Evolutionary conservation across 2,113 vertebrate genomes (phyloP).

Genomic region (Petaurus breviceps): DNA sequence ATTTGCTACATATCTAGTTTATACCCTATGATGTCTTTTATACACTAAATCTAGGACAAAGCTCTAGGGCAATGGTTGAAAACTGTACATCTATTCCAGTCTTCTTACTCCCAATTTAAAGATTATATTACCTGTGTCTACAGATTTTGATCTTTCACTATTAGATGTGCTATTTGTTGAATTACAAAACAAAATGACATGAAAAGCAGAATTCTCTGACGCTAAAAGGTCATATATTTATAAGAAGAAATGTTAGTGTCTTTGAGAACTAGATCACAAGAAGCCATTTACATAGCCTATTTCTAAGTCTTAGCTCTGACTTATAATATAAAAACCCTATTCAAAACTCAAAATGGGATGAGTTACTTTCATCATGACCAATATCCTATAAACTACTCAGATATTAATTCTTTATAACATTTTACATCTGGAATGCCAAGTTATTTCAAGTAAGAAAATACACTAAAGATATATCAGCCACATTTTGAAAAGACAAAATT

Average conservation of each 20-base stretch:
- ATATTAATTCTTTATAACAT: conserved; percentile 12
- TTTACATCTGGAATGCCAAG: background rate
- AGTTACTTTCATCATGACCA: background rate
- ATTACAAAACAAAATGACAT: background rate
- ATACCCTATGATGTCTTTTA: background rate
- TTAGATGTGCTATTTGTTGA: background rate
- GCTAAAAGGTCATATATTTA: background rate
- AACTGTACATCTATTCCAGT: background rate
- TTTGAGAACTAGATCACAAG: background rate
- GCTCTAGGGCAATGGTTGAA: background rate
- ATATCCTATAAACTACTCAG: conserved; percentile 23
- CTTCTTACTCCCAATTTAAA: background rate
- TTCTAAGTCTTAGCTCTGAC: background rate
- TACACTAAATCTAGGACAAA: background rate
- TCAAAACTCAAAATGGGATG: background rate
- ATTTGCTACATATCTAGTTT: background rate
- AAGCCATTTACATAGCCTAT: background rate
- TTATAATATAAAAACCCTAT: background rate
- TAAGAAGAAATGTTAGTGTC: background rate
- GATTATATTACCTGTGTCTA: background rate
- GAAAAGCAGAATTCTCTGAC: background rate
- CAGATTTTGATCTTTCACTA: background rate
- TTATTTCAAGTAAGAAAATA: background rate
- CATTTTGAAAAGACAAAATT: background rate
- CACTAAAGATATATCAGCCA: background rate